phyloP scores from a whole-genome alignment of 1,140 invertebrate genomes.

The Cheumatopsyche charites region DNA sequence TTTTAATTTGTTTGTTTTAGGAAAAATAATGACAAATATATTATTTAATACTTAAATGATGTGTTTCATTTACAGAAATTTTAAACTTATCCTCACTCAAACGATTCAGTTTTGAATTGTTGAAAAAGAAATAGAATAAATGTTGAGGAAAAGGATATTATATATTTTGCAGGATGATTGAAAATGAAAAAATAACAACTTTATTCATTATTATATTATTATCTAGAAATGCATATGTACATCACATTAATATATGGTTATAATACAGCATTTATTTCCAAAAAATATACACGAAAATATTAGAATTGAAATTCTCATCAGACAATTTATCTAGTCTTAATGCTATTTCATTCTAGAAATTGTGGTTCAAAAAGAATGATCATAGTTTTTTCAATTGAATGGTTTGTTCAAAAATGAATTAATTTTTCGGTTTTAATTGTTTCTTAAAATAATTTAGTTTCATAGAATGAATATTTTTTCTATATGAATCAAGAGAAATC shows the following conservation, averaged over 20 bases:
- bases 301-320: not conserved
- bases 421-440: no score
- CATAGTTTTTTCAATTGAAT: no score
- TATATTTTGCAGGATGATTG: not conserved
- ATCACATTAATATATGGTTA: slow-evolving; percentile 13
- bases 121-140: not conserved
- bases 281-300: slow-evolving; percentile 4
- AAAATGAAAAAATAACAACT: not conserved
- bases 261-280: slow-evolving; percentile 14
- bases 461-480: no score
- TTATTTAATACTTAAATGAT: not conserved
- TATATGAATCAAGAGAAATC: no score
- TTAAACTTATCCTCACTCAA: not conserved
- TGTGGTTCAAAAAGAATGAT: no score
- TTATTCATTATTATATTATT: slow-evolving; percentile 12
- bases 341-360: slow-evolving; percentile 15
- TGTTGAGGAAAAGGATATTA: no score
- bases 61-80: not conserved
- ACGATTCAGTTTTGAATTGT: not conserved
- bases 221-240: slow-evolving; percentile 17
- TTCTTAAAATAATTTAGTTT: no score
- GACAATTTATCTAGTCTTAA: not conserved
- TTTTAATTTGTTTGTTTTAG: slow-evolving; percentile 14
- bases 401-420: no score
- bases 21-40: slow-evolving; percentile 7